phyloP scores from a whole-genome alignment of 2,888 invertebrate species.

The Thelaira solivaga region DNA sequence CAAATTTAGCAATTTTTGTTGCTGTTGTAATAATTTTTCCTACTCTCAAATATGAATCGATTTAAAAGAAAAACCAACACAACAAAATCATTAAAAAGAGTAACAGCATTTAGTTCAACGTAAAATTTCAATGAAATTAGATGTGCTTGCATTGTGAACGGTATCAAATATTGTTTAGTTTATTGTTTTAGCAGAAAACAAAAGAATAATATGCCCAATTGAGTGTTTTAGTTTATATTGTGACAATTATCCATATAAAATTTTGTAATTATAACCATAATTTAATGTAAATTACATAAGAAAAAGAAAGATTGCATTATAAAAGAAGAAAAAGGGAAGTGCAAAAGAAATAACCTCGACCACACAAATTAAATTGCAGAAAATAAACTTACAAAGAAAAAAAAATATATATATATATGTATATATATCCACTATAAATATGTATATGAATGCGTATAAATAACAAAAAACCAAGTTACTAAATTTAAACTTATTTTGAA shows the following conservation, averaged over 20 bases:
- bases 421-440: too few species aligned
- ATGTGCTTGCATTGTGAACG: background rate
- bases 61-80: constrained; percentile 11
- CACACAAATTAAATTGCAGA: background rate
- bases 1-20: too few species aligned
- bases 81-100: constrained; percentile 4
- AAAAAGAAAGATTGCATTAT: constrained; percentile 6
- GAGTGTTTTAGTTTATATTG: constrained; percentile 1
- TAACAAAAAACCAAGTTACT: too few species aligned
- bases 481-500: background rate
- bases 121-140: constrained; percentile 29
- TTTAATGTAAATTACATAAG: constrained; percentile 45
- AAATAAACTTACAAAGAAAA: background rate
- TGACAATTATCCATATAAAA: constrained; percentile 8
- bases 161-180: constrained; percentile 19
- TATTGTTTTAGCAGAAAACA: background rate
- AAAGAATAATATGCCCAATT: background rate
- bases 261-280: constrained; percentile 5
- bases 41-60: constrained; percentile 34
- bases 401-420: too few species aligned
- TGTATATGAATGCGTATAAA: too few species aligned
- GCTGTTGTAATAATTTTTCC: too few species aligned
- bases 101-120: constrained; percentile 37
- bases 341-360: constrained; percentile 24
- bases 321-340: background rate